These are phyloP conservation scores for Acanthochromis polyacanthus DNA, from an alignment of 2,113 vertebrate genomes.

Conservation along the genomic window DNA sequence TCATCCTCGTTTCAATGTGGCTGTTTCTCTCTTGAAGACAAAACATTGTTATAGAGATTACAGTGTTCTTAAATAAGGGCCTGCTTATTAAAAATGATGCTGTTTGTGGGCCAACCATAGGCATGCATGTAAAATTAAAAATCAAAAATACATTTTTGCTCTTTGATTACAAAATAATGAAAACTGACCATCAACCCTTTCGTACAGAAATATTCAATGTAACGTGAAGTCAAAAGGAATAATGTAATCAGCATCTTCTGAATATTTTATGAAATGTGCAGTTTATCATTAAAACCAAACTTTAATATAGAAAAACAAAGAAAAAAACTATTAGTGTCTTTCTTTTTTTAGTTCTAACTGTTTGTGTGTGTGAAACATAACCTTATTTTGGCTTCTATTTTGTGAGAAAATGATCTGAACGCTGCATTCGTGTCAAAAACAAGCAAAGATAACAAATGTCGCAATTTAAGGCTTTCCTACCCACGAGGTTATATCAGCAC, in stretches of 20 bases:
- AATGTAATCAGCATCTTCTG: not conserved
- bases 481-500: constrained; percentile 21
- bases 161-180: not conserved
- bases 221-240: not conserved
- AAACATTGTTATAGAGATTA: not conserved
- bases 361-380: constrained; percentile 12
- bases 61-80: constrained; percentile 2
- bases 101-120: not conserved
- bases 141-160: not conserved
- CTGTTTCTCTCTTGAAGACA: not conserved
- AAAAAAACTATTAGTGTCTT: rapidly evolving
- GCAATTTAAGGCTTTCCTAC: constrained; percentile 28
- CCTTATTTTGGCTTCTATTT: not conserved
- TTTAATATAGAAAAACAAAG: constrained; percentile 3
- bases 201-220: no score
- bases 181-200: not conserved
- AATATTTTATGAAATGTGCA: not conserved
- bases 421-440: constrained; percentile 11
- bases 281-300: not conserved
- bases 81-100: not conserved
- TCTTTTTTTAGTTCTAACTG: not conserved
- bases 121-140: not conserved
- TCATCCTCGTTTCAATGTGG: not conserved
- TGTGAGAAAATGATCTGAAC: constrained; percentile 14
- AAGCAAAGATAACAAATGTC: constrained; percentile 32